Base-by-base conservation (phyloP, 2,888 invertebrate species). In the Drosophila siamana region DNA sequence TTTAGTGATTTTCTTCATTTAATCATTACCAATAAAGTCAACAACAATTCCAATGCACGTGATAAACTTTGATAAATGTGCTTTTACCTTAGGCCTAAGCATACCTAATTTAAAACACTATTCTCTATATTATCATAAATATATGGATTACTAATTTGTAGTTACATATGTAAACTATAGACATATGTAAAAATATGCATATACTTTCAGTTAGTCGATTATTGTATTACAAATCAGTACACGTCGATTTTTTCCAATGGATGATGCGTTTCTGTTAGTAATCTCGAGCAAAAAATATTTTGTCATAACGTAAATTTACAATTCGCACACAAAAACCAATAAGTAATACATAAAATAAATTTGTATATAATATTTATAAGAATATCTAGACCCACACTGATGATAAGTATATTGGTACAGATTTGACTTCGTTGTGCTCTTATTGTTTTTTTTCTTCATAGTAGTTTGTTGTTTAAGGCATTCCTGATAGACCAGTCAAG, bases 11-110 rank as follows among this genome's bases (percentile, higher is more conserved):
- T 33, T 64, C 46, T 47, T 47, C n/a, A n/a, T 50, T 44, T 63
- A 33, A 15, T 69, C 13, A 54, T 66, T 84, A 86, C 69, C 78
- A 81, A 81, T 85, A 69, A 82, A 81, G 77, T 85, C 70, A 87
- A 87, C 81, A 80, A 80, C 88, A 85, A 88, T 82, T 79, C 74
- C 76, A 63, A 81, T 69, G 86, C 76, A 78, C 57, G 55, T 70
- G 69, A 64, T 76, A 73, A 81, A 82, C 65, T 77, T 76, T 80
- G 84, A 79, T 78, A 78, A 75, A 65, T 79, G 64, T 76, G 77
- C 77, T 51, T 64, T 66, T 52, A 67, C 7, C 16, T 54, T 24
- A 47, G 13, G 62, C 44, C 69, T 74, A 76, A 68, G 78, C 70
- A 82, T 84, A 81, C 78, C 75, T 69, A 66, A 72, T 81, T 80